A percentile compares a stretch with the other conserved stretches of the same genome.
Conservation (phyloP, 2,797 vertebrate genomes). For the Craterocephalus amniculus region DNA sequence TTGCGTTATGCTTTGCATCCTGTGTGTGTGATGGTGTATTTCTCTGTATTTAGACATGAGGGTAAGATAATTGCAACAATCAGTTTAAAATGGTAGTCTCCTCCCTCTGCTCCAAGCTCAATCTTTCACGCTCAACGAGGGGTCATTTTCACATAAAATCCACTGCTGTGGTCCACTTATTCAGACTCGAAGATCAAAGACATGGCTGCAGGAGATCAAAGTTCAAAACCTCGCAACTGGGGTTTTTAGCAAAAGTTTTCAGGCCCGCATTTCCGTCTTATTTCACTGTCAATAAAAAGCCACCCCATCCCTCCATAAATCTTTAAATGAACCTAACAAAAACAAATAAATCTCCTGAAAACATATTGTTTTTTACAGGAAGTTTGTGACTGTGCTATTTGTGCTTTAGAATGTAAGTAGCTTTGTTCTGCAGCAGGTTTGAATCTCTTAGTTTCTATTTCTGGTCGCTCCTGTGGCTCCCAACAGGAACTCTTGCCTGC, state of each 20-base stretch:
- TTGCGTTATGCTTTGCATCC: neutral
- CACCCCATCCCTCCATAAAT: neutral
- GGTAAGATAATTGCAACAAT: neutral
- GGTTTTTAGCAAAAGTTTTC: neutral
- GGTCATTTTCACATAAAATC: neutral
- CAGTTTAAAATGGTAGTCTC: neutral
- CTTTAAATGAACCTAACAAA: neutral
- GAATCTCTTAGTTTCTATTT: neutral
- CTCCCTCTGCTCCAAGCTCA: neutral
- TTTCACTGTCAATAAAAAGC: neutral
- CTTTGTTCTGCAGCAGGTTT: neutral
- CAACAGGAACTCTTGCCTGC: neutral
- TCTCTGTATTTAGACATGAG: neutral
- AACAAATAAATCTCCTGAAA: neutral
- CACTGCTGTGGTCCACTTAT: neutral
- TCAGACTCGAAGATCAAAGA: too few relatives aligned
- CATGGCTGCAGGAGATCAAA: neutral
- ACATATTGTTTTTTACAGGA: neutral
- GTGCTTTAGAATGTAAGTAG: neutral
- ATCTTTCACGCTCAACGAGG: neutral
- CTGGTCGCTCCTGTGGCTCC: neutral
- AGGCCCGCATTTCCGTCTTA: neutral
- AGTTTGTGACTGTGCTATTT: neutral
- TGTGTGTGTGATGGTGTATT: neutral
- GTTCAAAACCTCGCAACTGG: too few relatives aligned